A percentile compares a stretch with the other conserved stretches of the same genome.
Conservation (phyloP, 2,113 vertebrate species). For the Callocephalon fimbriatum region DNA sequence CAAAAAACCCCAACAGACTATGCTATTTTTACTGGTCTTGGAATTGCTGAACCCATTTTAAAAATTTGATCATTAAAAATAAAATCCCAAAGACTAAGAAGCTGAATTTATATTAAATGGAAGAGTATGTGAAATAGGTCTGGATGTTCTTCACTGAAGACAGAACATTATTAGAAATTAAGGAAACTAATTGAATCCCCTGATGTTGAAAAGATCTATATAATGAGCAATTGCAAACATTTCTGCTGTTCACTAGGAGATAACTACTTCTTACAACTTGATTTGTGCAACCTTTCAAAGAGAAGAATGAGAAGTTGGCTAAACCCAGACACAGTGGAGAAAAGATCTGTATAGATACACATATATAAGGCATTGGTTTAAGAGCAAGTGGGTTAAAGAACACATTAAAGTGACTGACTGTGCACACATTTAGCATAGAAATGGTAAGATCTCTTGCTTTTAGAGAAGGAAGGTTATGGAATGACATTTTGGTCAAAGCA, state of each 20-base stretch:
- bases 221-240: not conserved
- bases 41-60: not conserved
- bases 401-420: not conserved
- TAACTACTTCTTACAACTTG: not conserved
- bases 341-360: not conserved
- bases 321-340: not conserved
- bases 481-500: not conserved
- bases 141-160: not conserved
- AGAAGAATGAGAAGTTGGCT: not conserved
- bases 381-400: not conserved
- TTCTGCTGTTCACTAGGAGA: not conserved
- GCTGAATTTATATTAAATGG: not conserved
- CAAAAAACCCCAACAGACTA: not conserved
- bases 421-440: not conserved
- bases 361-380: not conserved
- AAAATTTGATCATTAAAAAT: constrained; percentile 10
- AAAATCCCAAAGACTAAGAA: not conserved
- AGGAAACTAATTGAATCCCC: not conserved
- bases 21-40: not conserved
- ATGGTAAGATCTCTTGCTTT: not conserved
- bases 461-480: not conserved
- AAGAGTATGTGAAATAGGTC: not conserved
- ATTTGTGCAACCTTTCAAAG: not conserved
- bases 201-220: not conserved
- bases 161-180: not conserved